phyloP scores from a whole-genome alignment of 1,140 invertebrate genomes.

The Neodiprion pinetum region DNA sequence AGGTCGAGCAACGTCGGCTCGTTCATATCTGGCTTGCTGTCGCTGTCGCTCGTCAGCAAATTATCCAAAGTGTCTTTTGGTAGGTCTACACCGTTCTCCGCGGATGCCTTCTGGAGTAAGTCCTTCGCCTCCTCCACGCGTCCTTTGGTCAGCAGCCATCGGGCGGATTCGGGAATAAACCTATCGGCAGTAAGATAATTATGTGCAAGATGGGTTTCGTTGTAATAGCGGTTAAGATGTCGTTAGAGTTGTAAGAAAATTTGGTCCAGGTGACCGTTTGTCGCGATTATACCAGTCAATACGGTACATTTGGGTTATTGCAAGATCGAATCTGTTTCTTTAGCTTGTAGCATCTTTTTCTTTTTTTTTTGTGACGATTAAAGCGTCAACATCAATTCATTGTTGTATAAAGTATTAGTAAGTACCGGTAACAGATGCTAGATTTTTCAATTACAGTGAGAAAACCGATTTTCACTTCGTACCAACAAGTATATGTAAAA shows the following conservation, averaged over 20 bases:
- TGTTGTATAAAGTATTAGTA: not conserved
- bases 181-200: constrained; percentile 44
- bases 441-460: too few relatives aligned
- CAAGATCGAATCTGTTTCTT: too few relatives aligned
- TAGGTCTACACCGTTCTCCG: constrained; percentile 70
- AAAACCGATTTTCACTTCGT: too few relatives aligned
- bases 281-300: not conserved
- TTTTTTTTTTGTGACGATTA: not conserved
- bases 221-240: constrained; percentile 11
- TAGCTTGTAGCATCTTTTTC: too few relatives aligned
- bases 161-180: constrained; percentile 83
- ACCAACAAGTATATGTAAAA: too few relatives aligned
- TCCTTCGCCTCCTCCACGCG: constrained; percentile 73
- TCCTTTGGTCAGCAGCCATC: constrained; percentile 83
- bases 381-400: not conserved
- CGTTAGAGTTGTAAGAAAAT: not conserved
- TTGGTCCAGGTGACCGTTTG: not conserved
- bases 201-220: not conserved
- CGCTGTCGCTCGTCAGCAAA: constrained; percentile 58
- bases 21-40: constrained; percentile 56
- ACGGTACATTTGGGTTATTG: too few relatives aligned
- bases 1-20: constrained; percentile 72
- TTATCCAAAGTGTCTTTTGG: constrained; percentile 63
- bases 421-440: not conserved
- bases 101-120: constrained; percentile 73